phyloP scores from a whole-genome alignment of 2,888 invertebrate species.

The Cybosia mesomella region DNA sequence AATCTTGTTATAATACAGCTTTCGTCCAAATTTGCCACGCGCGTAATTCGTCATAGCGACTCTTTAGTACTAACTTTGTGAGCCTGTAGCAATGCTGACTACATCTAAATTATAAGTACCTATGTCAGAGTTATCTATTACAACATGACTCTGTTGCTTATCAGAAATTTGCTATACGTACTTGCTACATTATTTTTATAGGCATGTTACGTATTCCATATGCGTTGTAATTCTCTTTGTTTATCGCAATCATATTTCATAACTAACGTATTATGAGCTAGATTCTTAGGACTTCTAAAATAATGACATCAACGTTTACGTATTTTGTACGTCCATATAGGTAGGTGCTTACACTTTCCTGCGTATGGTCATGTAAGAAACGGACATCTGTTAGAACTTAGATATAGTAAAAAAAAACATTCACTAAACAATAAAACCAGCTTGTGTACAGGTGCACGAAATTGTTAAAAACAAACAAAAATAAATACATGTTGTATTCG shows the following conservation, averaged over 20 bases:
- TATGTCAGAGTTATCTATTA: neutral
- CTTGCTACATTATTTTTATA: conserved; percentile 22
- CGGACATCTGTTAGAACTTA: no score
- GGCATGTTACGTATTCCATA: conserved; percentile 13
- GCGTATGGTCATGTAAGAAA: neutral
- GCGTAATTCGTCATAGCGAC: no score
- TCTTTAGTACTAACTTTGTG: no score
- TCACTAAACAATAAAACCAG: no score
- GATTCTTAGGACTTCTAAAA: neutral
- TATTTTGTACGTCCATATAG: neutral
- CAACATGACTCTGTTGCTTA: conserved; percentile 18
- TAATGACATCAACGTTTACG: neutral
- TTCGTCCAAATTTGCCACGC: neutral
- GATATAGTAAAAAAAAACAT: no score
- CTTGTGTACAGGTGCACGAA: no score
- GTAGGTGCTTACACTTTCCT: neutral
- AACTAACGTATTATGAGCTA: neutral
- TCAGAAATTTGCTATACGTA: conserved; percentile 21
- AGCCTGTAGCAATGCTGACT: neutral
- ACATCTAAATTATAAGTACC: neutral
- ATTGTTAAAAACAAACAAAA: neutral
- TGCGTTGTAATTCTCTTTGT: conserved; percentile 14
- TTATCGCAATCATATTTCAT: neutral
- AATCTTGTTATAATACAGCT: no score
- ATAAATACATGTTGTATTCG: neutral